Base-by-base conservation (phyloP, 2,888 invertebrate species). In the Tachina grossa region DNA sequence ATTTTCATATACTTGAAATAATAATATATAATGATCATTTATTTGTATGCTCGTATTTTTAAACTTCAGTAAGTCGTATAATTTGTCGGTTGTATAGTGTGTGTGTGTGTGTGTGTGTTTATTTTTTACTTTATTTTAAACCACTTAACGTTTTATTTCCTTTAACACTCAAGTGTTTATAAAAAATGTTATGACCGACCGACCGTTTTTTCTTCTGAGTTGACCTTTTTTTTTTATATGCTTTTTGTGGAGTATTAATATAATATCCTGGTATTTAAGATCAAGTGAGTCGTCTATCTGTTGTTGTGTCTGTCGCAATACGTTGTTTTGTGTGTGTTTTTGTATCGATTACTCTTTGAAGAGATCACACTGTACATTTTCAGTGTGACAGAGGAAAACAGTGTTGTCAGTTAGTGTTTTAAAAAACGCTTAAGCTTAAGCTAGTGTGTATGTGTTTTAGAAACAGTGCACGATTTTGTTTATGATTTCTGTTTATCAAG, bases 121-220 rank as follows among this genome's bases (percentile, higher is more conserved):
- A 45, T 45, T 45, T 16, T 16, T 13, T 22, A 6, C 0, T 63
- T 47, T 9, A 53, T 82, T 76, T 75, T 22, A 83, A 85, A 85
- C 83, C 85, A 85, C 85, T 85, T 85, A 85, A 83, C 75, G 51
- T 83, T 85, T 85, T 83, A 83, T 85, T 85, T 85, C 85, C 79
- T 85, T 85, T 85, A 76, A 85, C 79, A 85, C 85, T 85, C 79
- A 75, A 83, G 83, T 85, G 85, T 83, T 83, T 85, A 79, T 83
- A 72, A 59, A 76, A 83, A 83, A 83, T 85, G 61, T 80, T 79
- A 83, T 83, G 72, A 79, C 76, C 57, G 65, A n/a, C n/a, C n/a
- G n/a, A n/a, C n/a, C n/a, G 66, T 82, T 63, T 79, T 59, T 72
- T 51, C 63, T 49, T 85, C 31, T n/a, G 53, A 53, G 59, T 22